Evolutionary conservation across 2,113 vertebrate genomes (phyloP), one percentile per base, ranked within the genome.

Genomic region (Lepisosteus oculatus): DNA sequence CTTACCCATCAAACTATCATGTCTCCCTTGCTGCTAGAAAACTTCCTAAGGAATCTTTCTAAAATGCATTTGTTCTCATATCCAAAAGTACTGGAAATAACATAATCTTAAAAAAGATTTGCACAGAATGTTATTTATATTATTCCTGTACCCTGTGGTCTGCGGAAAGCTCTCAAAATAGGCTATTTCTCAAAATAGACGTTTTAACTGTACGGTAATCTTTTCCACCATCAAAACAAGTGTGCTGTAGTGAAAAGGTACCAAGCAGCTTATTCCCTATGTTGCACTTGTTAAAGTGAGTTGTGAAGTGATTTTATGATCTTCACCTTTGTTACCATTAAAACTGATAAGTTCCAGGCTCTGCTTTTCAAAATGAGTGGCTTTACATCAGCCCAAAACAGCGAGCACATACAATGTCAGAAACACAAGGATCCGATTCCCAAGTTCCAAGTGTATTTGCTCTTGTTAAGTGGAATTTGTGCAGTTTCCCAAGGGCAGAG

Each of bases 401-500:
- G 62, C 41, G 55, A 72, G 54, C 41, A 29, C 41, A 43, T 65
- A n/a, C 62, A 11, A 13, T 43, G 43, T n/a, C 67, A 69, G 68
- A 59, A 84, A 80, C 73, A 59, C 69, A 76, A 84, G 79, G 66
- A 74, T 77, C 76, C 72, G 13, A 42, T 74, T 75, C 69, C 81
- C 72, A 76, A 69, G 80, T 78, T 87, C 77, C 78, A 77, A 78
- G 70, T 78, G 80, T 68, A 78, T 80, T 81, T 82, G 78, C 77
- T 85, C 78, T 68, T 78, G 79, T 78, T 71, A 41, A 80, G 29
- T 29, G 29, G 29, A 29, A 29, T 29, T 80, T 85, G 85, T 87
- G 80, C 81, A 86, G 82, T 88, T 92, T 92, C 88, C 87, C 89
- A 92, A 92, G 89, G 88, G 85, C 85, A 83, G 87, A 78, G 81